Evolutionary conservation across 1,140 invertebrate genomes (phyloP).

Genomic region (Lasioglossum baleicum): DNA sequence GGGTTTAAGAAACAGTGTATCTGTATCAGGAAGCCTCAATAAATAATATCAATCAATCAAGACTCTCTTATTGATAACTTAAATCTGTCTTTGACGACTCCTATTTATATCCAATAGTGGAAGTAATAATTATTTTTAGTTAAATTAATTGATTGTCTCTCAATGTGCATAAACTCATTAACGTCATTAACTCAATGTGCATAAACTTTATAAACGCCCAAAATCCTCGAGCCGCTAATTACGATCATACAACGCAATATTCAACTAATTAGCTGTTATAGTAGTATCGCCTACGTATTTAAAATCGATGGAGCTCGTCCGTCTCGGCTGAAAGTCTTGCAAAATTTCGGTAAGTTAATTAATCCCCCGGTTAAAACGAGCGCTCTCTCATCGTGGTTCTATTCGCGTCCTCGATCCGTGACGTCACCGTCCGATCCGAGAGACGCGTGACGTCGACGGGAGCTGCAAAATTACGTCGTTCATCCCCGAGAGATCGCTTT

Average conservation of each 20-base stretch:
- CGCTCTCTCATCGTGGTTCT: conserved; percentile 70
- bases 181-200: no score
- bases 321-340: conserved; percentile 66
- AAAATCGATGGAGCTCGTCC: conserved; percentile 21
- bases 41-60: no score
- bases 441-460: conserved; percentile 69
- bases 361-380: conserved; percentile 76
- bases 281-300: neutral
- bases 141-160: no score
- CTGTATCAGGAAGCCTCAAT: no score
- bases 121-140: no score
- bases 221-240: no score
- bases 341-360: conserved; percentile 76
- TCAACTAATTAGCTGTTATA: neutral
- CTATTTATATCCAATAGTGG: no score
- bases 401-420: conserved; percentile 70
- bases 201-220: no score
- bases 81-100: no score
- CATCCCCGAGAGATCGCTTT: conserved; percentile 19
- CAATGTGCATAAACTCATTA: no score
- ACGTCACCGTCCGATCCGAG: conserved; percentile 68
- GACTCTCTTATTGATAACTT: no score
- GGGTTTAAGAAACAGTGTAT: no score
- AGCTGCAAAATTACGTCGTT: conserved; percentile 58
- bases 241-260: neutral